These are phyloP conservation scores for Ips typographus DNA, from an alignment of 1,140 invertebrate genomes.

Conservation along the genomic window DNA sequence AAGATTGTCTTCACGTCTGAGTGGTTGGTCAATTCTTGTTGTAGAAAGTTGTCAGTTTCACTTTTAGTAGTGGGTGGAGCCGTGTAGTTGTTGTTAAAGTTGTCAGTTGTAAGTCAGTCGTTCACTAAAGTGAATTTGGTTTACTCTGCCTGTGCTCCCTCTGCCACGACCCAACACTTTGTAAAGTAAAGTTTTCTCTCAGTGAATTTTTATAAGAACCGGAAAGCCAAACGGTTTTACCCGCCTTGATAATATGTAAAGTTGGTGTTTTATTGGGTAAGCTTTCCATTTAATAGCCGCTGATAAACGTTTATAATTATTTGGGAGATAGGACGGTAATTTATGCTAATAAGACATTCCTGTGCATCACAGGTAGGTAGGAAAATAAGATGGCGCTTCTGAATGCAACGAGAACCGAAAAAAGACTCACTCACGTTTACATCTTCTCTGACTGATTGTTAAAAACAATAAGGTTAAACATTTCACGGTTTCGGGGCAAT, in stretches of 20 bases:
- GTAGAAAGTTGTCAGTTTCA: too few species aligned
- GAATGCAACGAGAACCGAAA: background rate
- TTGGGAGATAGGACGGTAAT: slow-evolving; percentile 31
- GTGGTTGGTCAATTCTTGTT: too few species aligned
- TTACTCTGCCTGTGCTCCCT: too few species aligned
- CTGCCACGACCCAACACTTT: too few species aligned
- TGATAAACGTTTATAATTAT: slow-evolving; percentile 35
- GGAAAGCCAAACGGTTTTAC: slow-evolving; percentile 13
- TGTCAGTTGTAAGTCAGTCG: too few species aligned
- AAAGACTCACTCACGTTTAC: background rate
- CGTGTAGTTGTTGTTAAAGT: too few species aligned
- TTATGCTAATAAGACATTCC: slow-evolving; percentile 34
- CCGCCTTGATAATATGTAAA: slow-evolving; percentile 29
- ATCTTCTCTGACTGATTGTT: too few species aligned
- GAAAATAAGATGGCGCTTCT: slow-evolving; percentile 27
- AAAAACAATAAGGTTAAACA: background rate
- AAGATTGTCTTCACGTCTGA: too few species aligned
- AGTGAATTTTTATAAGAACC: slow-evolving; percentile 10
- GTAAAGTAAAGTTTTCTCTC: background rate
- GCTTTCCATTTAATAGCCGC: slow-evolving; percentile 33
- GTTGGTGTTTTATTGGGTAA: slow-evolving; percentile 31
- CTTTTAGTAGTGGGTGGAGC: too few species aligned
- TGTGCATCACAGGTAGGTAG: slow-evolving; percentile 20
- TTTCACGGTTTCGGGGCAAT: slow-evolving; percentile 9
- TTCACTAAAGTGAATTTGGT: too few species aligned